Evolutionary conservation across 2,113 vertebrate species (phyloP), one percentile per base, ranked within the genome.

Genomic region (Hippocampus barbouri): DNA sequence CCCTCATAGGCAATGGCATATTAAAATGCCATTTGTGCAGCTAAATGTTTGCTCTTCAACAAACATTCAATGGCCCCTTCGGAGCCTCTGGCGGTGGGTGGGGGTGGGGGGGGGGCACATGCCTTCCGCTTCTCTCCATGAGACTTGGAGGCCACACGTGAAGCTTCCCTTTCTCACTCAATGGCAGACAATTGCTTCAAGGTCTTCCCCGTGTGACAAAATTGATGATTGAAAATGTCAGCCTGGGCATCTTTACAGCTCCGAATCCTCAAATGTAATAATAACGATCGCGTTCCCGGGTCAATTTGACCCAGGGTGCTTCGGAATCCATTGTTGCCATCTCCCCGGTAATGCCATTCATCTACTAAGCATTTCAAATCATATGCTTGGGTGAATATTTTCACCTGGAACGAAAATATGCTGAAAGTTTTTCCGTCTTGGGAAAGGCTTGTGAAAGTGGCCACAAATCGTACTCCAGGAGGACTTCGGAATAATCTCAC

Each of bases 141-240:
- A 12, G 8, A 63, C 59, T 82, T 63, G 0, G 56, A 45, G 27
- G 23, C 72, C 45, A 41, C 10, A 54, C 62, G 51, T 49, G 61
- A 78, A 69, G 62, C 41, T 63, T 79, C 74, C n/a, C 61, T 73
- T 72, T 75, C 56, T 69, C 74, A 3, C 8, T 12, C 49, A 72
- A 68, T 80, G 41, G 30, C 15, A 56, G 23, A 47, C 7, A 63
- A 71, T 83, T 34, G 27, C 74, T 78, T 71, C 70, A 76, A 71
- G 67, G 70, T 83, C 72, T 80, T 66, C 71, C 66, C 71, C 69
- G 47, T 45, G 40, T 11, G 23, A 23, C 43, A 14, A 45, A 10
- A 40, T 47, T 27, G 8, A 27, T 27, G 4, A 20, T 5, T 18
- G 5, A 25, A n/a, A 57, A 65, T 23, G 2, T 65, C 20, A 43